Conservation (phyloP, 2,797 vertebrate genomes). For the Valencia hispanica region DNA sequence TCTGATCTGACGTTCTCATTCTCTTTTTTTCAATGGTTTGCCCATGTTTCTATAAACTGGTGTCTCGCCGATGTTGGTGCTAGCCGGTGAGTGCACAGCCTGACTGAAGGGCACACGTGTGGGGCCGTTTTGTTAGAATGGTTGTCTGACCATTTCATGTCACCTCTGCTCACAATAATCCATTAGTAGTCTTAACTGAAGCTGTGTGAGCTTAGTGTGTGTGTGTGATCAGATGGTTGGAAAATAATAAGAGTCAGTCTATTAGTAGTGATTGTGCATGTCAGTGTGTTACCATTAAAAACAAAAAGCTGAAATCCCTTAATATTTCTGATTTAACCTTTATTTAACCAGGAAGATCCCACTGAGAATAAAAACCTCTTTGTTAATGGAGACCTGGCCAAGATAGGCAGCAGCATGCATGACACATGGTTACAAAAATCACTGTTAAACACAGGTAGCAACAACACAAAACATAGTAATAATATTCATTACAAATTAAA, state of each 20-base stretch:
- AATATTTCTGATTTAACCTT: too few species aligned
- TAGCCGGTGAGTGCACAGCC: slow-evolving; percentile 85
- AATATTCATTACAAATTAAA: too few species aligned
- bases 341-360: too few species aligned
- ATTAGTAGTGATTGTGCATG: background rate
- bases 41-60: slow-evolving; percentile 46
- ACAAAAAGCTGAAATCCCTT: background rate
- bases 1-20: slow-evolving; percentile 32
- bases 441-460: too few species aligned
- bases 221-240: background rate
- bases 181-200: background rate
- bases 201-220: background rate
- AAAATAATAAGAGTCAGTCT: background rate
- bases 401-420: too few species aligned
- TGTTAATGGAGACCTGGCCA: too few species aligned
- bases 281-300: background rate
- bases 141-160: background rate
- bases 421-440: too few species aligned
- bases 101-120: slow-evolving; percentile 65
- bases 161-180: slow-evolving; percentile 6
- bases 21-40: slow-evolving; percentile 21
- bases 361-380: too few species aligned
- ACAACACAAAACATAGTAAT: too few species aligned
- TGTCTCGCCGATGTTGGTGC: slow-evolving; percentile 56
- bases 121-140: slow-evolving; percentile 49